phyloP scores from a whole-genome alignment of 2,797 vertebrate species.

The Rhynchonycteris naso region DNA sequence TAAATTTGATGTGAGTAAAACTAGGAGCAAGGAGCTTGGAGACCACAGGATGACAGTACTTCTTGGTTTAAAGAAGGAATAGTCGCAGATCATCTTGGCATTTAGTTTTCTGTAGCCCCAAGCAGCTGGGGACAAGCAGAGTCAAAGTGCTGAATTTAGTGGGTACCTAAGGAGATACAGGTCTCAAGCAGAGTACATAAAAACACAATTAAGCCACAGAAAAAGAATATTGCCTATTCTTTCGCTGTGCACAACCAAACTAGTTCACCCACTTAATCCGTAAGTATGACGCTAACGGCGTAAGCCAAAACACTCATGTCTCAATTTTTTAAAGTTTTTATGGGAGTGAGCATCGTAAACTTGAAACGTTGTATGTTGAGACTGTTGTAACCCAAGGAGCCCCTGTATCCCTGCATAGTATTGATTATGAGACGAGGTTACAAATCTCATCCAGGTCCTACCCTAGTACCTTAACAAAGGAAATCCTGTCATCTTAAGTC shows the following conservation, averaged over 20 bases:
- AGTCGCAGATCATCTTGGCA: not conserved
- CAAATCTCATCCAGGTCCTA: not conserved
- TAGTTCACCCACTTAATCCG: too few relatives aligned
- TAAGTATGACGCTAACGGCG: too few relatives aligned
- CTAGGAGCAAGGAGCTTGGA: not conserved
- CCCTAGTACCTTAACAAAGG: not conserved
- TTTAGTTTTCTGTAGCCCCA: not conserved
- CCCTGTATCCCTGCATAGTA: not conserved
- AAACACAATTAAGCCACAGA: too few relatives aligned
- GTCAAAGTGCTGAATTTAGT: slow-evolving; percentile 33
- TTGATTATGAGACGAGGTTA: not conserved
- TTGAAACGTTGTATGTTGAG: too few relatives aligned
- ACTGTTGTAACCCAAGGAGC: too few relatives aligned
- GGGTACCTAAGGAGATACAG: not conserved
- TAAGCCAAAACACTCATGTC: too few relatives aligned
- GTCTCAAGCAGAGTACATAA: not conserved
- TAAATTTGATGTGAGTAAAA: not conserved
- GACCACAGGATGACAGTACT: not conserved
- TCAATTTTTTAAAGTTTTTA: too few relatives aligned
- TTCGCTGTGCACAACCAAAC: too few relatives aligned
- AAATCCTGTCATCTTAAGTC: not conserved
- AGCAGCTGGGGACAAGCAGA: not conserved
- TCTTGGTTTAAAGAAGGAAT: slow-evolving; percentile 18
- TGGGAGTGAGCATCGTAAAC: too few relatives aligned
- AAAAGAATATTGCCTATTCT: too few relatives aligned